Percentiles rank a stretch among this genome's conserved stretches.
phyloP scores from a whole-genome alignment of 2,797 vertebrate species.

The Squalus acanthias region DNA sequence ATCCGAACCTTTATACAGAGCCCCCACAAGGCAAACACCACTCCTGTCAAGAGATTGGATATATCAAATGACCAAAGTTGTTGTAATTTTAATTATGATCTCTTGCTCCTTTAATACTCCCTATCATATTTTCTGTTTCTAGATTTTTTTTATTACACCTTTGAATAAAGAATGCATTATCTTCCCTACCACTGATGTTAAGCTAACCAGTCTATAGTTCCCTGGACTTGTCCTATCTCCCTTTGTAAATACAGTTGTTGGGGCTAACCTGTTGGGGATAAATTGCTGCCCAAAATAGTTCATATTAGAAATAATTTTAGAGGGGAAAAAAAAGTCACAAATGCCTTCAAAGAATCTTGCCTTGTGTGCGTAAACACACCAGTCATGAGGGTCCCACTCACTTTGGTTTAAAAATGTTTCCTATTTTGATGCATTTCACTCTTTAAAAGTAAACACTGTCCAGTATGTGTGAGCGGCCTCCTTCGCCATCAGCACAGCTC shows the following conservation, averaged over 20 bases:
- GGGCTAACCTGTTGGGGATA: too few relatives aligned
- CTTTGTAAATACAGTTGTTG: neutral
- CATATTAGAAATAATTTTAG: too few relatives aligned
- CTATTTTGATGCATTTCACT: too few relatives aligned
- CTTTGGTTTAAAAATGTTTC: too few relatives aligned
- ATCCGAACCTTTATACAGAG: neutral
- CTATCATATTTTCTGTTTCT: neutral
- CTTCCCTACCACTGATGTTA: neutral
- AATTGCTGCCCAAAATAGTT: neutral
- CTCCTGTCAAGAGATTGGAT: neutral
- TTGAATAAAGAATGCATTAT: too few relatives aligned
- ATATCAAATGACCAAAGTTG: neutral
- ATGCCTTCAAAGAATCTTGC: neutral
- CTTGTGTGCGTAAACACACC: neutral
- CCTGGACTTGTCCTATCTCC: neutral
- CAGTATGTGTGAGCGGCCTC: neutral
- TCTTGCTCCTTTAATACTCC: neutral
- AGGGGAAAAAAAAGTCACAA: too few relatives aligned
- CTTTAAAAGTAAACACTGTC: too few relatives aligned
- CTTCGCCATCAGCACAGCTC: neutral
- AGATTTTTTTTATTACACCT: neutral
- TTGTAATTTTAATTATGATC: neutral
- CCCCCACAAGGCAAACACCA: neutral
- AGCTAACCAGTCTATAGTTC: neutral
- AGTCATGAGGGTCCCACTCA: neutral